Conservation (phyloP, 2,797 vertebrate genomes). For the Benthosema pterotum region DNA sequence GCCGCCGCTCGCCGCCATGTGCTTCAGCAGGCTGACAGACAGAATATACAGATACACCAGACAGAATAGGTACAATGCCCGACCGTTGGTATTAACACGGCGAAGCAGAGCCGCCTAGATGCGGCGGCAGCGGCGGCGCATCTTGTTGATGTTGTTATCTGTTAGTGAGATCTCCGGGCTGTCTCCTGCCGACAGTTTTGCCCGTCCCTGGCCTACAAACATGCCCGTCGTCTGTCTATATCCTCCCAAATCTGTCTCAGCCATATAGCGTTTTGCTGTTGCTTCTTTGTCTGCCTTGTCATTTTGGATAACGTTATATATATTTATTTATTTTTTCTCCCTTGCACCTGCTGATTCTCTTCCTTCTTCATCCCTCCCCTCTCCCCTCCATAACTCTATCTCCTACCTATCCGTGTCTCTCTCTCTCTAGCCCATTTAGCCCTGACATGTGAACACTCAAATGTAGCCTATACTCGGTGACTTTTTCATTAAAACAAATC, state of each 20-base stretch:
- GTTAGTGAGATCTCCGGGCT: conserved; percentile 35
- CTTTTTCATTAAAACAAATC: too few relatives aligned
- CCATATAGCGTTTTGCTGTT: background rate
- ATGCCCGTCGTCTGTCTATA: conserved; percentile 11
- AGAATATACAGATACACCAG: conserved; percentile 12
- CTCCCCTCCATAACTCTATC: conserved; percentile 36
- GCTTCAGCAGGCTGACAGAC: conserved; percentile 48
- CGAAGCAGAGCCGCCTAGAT: conserved; percentile 40
- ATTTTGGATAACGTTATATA: conserved; percentile 36
- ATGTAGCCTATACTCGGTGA: too few relatives aligned
- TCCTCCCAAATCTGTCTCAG: conserved; percentile 15
- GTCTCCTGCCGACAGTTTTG: conserved; percentile 29
- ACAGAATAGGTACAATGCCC: conserved; percentile 66
- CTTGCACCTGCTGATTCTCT: conserved; percentile 20
- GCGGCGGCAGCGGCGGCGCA: conserved; percentile 41
- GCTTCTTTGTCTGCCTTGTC: conserved; percentile 57
- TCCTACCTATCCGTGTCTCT: conserved; percentile 10
- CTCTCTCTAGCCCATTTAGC: conserved; percentile 23
- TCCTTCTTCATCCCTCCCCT: conserved; percentile 33
- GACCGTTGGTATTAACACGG: conserved; percentile 45
- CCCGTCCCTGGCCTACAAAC: background rate
- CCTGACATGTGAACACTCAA: too few relatives aligned
- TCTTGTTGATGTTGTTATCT: conserved; percentile 54
- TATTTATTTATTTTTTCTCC: too few relatives aligned
- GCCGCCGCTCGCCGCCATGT: too few relatives aligned